These are phyloP conservation scores for Nerophis lumbriciformis DNA, from an alignment of 2,113 vertebrate genomes.

Conservation along the genomic window DNA sequence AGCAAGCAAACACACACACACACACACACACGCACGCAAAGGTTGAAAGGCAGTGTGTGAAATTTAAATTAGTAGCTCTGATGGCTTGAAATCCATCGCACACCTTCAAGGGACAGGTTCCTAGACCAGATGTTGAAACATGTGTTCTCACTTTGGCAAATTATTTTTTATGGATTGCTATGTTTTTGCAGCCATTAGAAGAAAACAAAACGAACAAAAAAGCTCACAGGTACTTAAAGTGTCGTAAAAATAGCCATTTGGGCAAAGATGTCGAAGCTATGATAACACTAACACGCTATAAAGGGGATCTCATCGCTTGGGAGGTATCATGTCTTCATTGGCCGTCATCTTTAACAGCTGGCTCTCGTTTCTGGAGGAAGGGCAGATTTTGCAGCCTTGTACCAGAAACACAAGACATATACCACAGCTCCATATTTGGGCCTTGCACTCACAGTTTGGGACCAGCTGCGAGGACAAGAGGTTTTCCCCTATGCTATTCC, in stretches of 20 bases:
- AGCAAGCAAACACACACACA: not conserved
- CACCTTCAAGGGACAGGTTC: constrained; percentile 10
- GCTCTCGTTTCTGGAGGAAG: constrained; percentile 37
- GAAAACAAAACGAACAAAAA: constrained; percentile 2
- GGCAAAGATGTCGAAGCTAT: not conserved
- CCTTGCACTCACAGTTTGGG: constrained; percentile 43
- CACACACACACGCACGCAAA: not conserved
- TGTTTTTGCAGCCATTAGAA: constrained; percentile 7
- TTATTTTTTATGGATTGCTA: constrained; percentile 10
- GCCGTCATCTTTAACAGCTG: constrained; percentile 48
- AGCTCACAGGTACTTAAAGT: not conserved
- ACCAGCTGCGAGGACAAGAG: constrained; percentile 57
- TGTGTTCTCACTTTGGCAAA: constrained; percentile 10
- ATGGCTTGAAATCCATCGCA: constrained; percentile 12
- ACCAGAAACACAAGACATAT: constrained; percentile 54
- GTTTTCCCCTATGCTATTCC: constrained; percentile 43
- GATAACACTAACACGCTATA: constrained; percentile 1
- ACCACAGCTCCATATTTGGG: constrained; percentile 63
- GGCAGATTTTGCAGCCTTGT: constrained; percentile 39
- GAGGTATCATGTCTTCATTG: constrained; percentile 18
- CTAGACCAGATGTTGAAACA: constrained; percentile 8
- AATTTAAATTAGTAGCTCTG: constrained; percentile 10
- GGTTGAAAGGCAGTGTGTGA: constrained; percentile 11
- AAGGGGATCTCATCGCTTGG: constrained; percentile 16
- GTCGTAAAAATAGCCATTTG: not conserved